phyloP scores from a whole-genome alignment of 2,888 invertebrate species.

The Zelleria hepariella region DNA sequence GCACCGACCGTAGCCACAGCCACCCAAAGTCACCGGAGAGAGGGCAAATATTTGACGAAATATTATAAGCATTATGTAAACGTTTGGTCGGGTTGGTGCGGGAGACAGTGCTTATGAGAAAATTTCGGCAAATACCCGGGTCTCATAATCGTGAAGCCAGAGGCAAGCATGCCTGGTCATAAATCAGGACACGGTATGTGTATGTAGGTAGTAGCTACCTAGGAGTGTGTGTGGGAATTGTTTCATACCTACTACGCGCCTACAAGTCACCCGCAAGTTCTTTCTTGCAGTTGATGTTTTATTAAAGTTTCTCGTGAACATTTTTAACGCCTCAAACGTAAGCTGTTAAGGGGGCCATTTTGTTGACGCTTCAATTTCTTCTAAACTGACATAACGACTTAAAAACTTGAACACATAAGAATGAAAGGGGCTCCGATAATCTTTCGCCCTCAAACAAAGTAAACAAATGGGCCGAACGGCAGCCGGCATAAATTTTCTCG shows the following conservation, averaged over 20 bases:
- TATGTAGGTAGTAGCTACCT: not conserved
- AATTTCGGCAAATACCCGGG: conserved; percentile 17
- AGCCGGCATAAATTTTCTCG: conserved; percentile 1
- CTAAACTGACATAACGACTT: not conserved
- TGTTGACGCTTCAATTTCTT: too few relatives aligned
- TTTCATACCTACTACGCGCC: too few relatives aligned
- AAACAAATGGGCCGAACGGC: conserved; percentile 1
- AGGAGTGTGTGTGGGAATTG: not conserved
- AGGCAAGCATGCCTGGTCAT: conserved; percentile 15
- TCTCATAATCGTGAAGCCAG: conserved; percentile 11
- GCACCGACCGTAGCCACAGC: not conserved
- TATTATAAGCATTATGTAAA: conserved; percentile 3
- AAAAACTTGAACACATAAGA: not conserved
- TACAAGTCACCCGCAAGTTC: too few relatives aligned
- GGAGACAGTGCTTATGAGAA: conserved; percentile 3
- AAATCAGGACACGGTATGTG: conserved; percentile 17
- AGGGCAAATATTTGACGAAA: conserved; percentile 7
- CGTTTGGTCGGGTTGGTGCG: not conserved
- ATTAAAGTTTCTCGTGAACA: too few relatives aligned
- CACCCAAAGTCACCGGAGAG: not conserved
- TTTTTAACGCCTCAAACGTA: too few relatives aligned
- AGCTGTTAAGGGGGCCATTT: too few relatives aligned
- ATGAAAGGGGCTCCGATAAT: not conserved
- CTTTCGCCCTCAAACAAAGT: conserved; percentile 6
- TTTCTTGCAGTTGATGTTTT: too few relatives aligned